Conservation (phyloP, 2,888 invertebrate genomes). For the Unio pictorum region DNA sequence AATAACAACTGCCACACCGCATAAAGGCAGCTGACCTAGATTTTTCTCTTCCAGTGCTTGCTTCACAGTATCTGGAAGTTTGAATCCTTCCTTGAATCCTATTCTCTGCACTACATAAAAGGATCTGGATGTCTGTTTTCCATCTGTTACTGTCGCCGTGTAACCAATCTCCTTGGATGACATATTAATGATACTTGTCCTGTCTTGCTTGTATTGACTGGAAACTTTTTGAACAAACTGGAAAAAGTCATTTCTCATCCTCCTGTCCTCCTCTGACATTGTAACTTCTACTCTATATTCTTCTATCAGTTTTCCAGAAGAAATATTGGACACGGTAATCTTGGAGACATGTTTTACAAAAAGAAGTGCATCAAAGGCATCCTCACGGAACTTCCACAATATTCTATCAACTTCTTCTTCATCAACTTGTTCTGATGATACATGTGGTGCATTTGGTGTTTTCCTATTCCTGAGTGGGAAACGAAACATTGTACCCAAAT, state of each 20-base stretch:
- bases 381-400: constrained; percentile 16
- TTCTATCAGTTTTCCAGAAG: too few species aligned
- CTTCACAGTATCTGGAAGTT: constrained; percentile 33
- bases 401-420: constrained; percentile 8
- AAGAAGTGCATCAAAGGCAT: constrained; percentile 11
- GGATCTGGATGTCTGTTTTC: neutral
- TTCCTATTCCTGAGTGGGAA: constrained; percentile 37
- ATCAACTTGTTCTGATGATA: constrained; percentile 33
- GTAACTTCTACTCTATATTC: neutral
- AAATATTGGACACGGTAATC: too few species aligned
- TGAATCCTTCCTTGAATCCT: constrained; percentile 25
- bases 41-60: constrained; percentile 39
- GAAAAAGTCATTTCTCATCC: constrained; percentile 12
- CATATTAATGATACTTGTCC: constrained; percentile 10
- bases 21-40: constrained; percentile 48
- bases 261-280: constrained; percentile 14
- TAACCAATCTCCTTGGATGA: constrained; percentile 13
- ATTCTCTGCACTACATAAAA: constrained; percentile 34
- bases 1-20: constrained; percentile 53
- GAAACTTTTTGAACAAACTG: constrained; percentile 23
- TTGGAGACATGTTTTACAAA: constrained; percentile 30
- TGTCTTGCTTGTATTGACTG: constrained; percentile 41
- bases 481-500: constrained; percentile 37
- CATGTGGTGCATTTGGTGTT: constrained; percentile 50
- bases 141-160: constrained; percentile 16